Evolutionary conservation across 2,113 vertebrate species (phyloP).

Genomic region (Hyperopisus bebe): DNA sequence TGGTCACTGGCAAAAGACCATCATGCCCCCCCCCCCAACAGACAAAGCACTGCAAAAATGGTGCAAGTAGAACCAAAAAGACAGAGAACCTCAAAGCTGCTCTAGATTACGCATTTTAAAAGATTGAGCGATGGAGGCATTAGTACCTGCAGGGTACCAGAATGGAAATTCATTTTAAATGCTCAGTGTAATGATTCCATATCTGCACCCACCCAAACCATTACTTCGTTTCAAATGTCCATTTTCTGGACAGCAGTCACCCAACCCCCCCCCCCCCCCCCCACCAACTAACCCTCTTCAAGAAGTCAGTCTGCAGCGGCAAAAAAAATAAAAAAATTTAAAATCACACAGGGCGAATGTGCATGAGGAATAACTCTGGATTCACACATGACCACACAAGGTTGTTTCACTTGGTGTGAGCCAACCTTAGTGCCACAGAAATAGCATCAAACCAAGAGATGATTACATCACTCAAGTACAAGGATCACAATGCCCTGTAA

Average conservation of each 20-base stretch:
- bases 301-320: neutral
- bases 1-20: slow-evolving; percentile 32
- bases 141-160: neutral
- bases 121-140: neutral
- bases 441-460: neutral
- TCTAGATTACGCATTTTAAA: neutral
- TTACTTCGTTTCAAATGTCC: neutral
- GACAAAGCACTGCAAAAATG: neutral
- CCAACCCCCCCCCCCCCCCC: neutral
- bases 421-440: neutral
- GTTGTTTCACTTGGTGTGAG: neutral
- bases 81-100: neutral
- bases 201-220: neutral
- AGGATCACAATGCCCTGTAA: neutral
- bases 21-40: neutral
- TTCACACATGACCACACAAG: neutral
- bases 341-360: neutral
- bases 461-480: neutral
- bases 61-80: neutral
- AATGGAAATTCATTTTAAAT: slow-evolving; percentile 2
- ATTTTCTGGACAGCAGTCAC: neutral
- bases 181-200: neutral
- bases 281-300: neutral
- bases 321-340: neutral
- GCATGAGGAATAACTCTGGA: neutral